Evolutionary conservation across 1,140 invertebrate species (phyloP), one percentile per base, ranked within the genome.

Genomic region (Plectrocnemia conspersa): DNA sequence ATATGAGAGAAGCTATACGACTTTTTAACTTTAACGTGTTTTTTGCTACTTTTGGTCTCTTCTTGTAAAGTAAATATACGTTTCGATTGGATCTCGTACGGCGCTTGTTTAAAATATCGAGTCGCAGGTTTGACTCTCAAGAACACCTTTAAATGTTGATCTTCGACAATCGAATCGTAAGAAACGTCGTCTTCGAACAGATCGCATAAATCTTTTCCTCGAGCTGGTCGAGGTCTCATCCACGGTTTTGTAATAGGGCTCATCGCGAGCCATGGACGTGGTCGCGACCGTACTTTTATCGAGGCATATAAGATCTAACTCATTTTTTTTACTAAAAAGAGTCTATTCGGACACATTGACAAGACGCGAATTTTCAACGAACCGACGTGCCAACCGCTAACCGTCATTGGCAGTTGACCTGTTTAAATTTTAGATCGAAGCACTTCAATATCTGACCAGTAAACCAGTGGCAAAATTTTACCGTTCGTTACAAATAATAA

Each of bases 231-330:
- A 22, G 71, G 71, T 36, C 73, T 63, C 71, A 73, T 69, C 56
- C 68, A 73, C 0, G 71, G 73, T 65, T 75, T 69, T 13, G 63
- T 65, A 61, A 75, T 71, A 33, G 16, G 71, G 73, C 5, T 72
- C 65, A 41, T 73, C 71, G 4, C 42, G 40, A 3, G 21, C 10
- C 5, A 19, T 27, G 22, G 42, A 45, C 1, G 42, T 45, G 1
- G 22, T 25, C 13, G 23, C n/a, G 13, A 27, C 42, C 5, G 42
- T 45, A 16, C 42, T 45, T 24, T n/a, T n/a, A n/a, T n/a, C 42
- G 23, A 13, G 42, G 15, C 10, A n/a, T 13, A 27, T 45, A 13
- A 3, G 22, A n/a, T 6, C n/a, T 10, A 27, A 13, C 42, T 45
- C 42, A 45, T 45, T n/a, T n/a, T n/a, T n/a, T n/a, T n/a, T n/a